phyloP scores from a whole-genome alignment of 1,140 invertebrate genomes.

The Dinothrombium tinctorium region DNA sequence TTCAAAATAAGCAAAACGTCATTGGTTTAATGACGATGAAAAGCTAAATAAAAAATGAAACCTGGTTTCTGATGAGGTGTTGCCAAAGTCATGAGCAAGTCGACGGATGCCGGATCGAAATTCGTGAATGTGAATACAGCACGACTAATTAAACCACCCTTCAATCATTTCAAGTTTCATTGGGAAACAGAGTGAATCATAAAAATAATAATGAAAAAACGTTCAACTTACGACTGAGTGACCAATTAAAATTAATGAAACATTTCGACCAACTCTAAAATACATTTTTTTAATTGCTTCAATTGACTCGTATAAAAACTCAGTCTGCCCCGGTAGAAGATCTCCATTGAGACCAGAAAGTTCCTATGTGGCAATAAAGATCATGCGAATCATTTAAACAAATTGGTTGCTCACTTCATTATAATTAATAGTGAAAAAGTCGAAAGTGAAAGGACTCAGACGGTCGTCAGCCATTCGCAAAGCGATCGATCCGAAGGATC shows the following conservation, averaged over 20 bases:
- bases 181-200: too few relatives aligned
- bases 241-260: constrained; percentile 7
- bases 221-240: constrained; percentile 10
- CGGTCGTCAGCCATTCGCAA: constrained; percentile 40
- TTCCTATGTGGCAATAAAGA: too few relatives aligned
- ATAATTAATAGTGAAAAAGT: constrained; percentile 60
- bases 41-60: not conserved
- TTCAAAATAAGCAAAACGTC: not conserved
- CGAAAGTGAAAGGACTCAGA: constrained; percentile 41
- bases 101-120: not conserved
- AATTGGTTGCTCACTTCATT: too few relatives aligned
- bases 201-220: not conserved
- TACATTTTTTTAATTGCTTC: constrained; percentile 5
- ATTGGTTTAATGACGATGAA: not conserved
- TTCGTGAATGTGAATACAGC: constrained; percentile 2
- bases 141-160: constrained; percentile 9
- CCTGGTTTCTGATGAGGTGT: constrained; percentile 8
- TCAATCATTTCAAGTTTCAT: too few relatives aligned
- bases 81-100: constrained; percentile 8
- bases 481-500: constrained; percentile 67
- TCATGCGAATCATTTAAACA: too few relatives aligned
- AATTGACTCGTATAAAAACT: constrained; percentile 8
- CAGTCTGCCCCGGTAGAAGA: constrained; percentile 44
- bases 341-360: constrained; percentile 50
- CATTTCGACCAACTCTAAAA: constrained; percentile 1